Conservation (phyloP, 2,888 invertebrate species). For the Adineta ricciae region DNA sequence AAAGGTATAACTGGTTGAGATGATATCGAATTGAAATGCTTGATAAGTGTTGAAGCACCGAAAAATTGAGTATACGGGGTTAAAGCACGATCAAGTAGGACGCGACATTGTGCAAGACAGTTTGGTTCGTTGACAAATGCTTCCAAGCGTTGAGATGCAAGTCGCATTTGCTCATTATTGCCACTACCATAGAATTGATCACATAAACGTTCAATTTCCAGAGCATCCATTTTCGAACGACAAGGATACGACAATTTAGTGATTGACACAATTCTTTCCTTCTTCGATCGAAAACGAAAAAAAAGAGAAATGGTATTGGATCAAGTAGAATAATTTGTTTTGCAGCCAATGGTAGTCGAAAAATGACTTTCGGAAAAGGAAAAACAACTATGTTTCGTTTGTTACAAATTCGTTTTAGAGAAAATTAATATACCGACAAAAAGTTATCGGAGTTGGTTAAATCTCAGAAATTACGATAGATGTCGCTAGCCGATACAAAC, state of each 20-base stretch:
- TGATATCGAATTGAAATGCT: slow-evolving; percentile 6
- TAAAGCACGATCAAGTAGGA: slow-evolving; percentile 71
- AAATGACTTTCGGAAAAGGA: too few relatives aligned
- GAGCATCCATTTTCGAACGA: background rate
- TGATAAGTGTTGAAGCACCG: slow-evolving; percentile 26
- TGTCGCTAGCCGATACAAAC: too few relatives aligned
- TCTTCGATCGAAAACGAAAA: background rate
- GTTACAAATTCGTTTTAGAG: too few relatives aligned
- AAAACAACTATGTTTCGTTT: too few relatives aligned
- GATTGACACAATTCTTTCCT: background rate
- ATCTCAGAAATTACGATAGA: too few relatives aligned
- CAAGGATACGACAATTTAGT: too few relatives aligned
- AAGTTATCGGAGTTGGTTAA: too few relatives aligned
- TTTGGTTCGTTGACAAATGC: slow-evolving; percentile 77
- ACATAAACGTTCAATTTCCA: slow-evolving; percentile 76
- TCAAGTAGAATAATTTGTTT: background rate
- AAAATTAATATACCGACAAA: too few relatives aligned
- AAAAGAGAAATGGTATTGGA: background rate
- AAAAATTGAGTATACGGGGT: slow-evolving; percentile 33
- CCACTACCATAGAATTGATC: slow-evolving; percentile 91
- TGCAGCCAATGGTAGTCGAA: background rate
- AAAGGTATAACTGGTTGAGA: background rate
- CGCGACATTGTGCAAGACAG: slow-evolving; percentile 85
- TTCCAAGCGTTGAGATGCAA: slow-evolving; percentile 87
- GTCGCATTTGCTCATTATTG: slow-evolving; percentile 63